Percentiles rank a stretch among this genome's conserved stretches.
phyloP scores from a whole-genome alignment of 2,113 vertebrate species.

The Arvicanthis niloticus region DNA sequence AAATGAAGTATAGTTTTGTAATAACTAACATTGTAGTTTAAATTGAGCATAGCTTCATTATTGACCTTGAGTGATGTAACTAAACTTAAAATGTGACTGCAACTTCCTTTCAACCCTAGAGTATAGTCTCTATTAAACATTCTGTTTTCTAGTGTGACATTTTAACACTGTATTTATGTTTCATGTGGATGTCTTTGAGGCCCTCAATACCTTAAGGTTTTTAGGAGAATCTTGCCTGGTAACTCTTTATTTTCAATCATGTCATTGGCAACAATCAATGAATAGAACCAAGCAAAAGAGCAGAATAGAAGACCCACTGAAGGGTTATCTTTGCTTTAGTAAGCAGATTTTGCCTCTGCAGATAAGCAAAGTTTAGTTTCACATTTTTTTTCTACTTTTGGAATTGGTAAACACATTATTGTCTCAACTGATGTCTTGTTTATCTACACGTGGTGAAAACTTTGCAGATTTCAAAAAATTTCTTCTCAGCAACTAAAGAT shows the following conservation, averaged over 20 bases:
- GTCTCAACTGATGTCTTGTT: not conserved
- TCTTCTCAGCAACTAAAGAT: not conserved
- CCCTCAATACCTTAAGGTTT: not conserved
- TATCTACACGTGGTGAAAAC: not conserved
- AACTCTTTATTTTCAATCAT: not conserved
- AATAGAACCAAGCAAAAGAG: not conserved
- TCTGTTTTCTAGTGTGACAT: not conserved
- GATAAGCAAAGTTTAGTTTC: not conserved
- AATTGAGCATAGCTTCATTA: not conserved
- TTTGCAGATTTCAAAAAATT: not conserved
- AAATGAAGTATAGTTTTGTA: constrained; percentile 12
- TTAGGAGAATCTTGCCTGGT: not conserved
- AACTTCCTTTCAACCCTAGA: not conserved
- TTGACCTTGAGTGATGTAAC: constrained; percentile 10
- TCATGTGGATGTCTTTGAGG: not conserved
- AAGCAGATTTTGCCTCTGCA: not conserved
- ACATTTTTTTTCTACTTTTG: not conserved
- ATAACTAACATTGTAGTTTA: not conserved
- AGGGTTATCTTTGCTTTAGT: not conserved
- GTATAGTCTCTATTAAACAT: not conserved
- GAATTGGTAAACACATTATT: not conserved
- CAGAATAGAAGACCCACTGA: not conserved
- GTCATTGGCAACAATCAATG: not conserved
- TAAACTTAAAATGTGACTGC: constrained; percentile 47
- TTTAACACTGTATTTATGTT: not conserved